A percentile compares a stretch with the other conserved stretches of the same genome.
These are phyloP conservation scores for Melolontha melolontha DNA, from an alignment of 2,888 invertebrate genomes.

Conservation along the genomic window DNA sequence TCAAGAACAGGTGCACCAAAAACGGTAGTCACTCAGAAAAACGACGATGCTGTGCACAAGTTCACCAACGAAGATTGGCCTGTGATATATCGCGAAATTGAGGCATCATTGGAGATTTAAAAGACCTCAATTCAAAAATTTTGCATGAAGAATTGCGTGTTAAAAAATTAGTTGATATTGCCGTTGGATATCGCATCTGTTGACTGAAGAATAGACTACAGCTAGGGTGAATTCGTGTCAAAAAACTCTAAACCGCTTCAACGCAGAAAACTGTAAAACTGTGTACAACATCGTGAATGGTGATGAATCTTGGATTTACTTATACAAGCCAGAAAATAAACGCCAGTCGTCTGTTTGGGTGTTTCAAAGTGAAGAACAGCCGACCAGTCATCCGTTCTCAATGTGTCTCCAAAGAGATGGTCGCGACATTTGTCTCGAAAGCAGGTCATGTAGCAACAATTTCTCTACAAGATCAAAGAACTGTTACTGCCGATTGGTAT, in stretches of 20 bases:
- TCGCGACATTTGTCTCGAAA: slow-evolving; percentile 44
- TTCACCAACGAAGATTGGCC: too few relatives aligned
- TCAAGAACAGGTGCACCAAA: too few relatives aligned
- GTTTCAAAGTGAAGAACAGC: slow-evolving; percentile 39
- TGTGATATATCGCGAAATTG: too few relatives aligned
- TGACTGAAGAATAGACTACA: too few relatives aligned
- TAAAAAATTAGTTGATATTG: background rate
- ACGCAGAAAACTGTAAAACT: slow-evolving; percentile 5
- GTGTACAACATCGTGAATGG: slow-evolving; percentile 8
- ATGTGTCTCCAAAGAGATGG: background rate
- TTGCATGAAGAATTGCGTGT: too few relatives aligned
- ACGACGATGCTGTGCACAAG: too few relatives aligned
- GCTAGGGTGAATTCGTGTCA: too few relatives aligned
- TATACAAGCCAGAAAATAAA: slow-evolving; percentile 38
- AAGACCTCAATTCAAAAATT: too few relatives aligned
- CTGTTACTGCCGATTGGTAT: slow-evolving; percentile 41
- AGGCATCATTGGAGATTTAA: too few relatives aligned
- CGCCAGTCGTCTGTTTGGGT: slow-evolving; percentile 42
- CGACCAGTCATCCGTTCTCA: slow-evolving; percentile 48
- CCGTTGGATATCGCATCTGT: slow-evolving; percentile 7
- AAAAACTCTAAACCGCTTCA: slow-evolving; percentile 11
- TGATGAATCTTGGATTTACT: background rate
- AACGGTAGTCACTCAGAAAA: too few relatives aligned
- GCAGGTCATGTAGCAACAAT: slow-evolving; percentile 48
- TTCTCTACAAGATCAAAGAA: slow-evolving; percentile 24